Conservation (phyloP, 2,113 vertebrate species). For the Semnopithecus entellus region DNA sequence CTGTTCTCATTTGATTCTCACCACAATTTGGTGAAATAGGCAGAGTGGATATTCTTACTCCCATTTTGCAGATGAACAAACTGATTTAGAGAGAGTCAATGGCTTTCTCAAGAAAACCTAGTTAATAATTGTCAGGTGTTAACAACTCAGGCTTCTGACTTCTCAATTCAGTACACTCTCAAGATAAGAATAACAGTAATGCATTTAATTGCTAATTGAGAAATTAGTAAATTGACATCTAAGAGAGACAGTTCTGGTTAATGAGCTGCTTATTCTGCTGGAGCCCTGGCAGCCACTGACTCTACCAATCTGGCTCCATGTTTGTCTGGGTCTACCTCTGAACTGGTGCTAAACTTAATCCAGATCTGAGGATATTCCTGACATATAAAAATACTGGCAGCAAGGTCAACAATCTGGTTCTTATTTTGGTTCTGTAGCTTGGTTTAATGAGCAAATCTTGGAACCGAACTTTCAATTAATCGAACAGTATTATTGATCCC, state of each 20-base stretch:
- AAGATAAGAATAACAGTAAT: not conserved
- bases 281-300: not conserved
- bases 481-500: constrained; percentile 18
- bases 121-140: not conserved
- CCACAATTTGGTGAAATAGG: not conserved
- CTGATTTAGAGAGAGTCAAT: not conserved
- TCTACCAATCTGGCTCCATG: constrained; percentile 4
- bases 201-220: not conserved
- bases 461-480: constrained; percentile 31
- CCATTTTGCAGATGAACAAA: not conserved
- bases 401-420: constrained; percentile 59
- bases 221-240: not conserved
- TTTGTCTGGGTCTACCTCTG: constrained; percentile 15
- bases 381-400: constrained; percentile 52
- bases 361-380: constrained; percentile 46
- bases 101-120: not conserved
- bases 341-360: not conserved
- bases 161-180: not conserved
- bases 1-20: not conserved
- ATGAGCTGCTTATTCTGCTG: constrained; percentile 38
- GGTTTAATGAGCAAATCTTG: constrained; percentile 44
- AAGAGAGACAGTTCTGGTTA: not conserved
- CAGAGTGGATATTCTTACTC: not conserved
- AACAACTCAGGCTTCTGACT: not conserved
- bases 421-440: constrained; percentile 48